A percentile compares a stretch with the other conserved stretches of the same genome.
Conservation (phyloP, 2,113 vertebrate genomes). For the Stigmatopora argus region DNA sequence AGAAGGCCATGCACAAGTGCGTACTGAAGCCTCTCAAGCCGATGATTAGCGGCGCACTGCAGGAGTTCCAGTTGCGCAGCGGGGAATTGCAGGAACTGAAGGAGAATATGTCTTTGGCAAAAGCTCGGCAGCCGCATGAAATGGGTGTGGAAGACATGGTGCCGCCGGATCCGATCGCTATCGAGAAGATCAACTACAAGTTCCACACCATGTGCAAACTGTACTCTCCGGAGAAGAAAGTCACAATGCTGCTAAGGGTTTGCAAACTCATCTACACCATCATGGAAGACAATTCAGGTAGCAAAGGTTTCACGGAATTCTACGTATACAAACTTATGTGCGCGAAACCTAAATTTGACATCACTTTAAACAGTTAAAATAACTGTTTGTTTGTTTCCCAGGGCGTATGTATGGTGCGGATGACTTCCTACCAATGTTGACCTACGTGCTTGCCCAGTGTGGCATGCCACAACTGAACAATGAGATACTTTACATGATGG, state of each 20-base stretch:
- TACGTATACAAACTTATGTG: neutral
- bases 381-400: slow-evolving; percentile 11
- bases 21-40: slow-evolving; percentile 84
- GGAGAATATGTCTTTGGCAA: slow-evolving; percentile 84
- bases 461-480: slow-evolving; percentile 89
- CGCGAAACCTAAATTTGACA: too few species aligned
- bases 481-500: slow-evolving; percentile 97
- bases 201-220: slow-evolving; percentile 88
- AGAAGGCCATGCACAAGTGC: slow-evolving; percentile 95
- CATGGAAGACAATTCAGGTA: slow-evolving; percentile 95
- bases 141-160: slow-evolving; percentile 80
- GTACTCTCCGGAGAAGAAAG: slow-evolving; percentile 94
- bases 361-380: neutral
- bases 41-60: slow-evolving; percentile 76
- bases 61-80: slow-evolving; percentile 71
- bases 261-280: slow-evolving; percentile 93
- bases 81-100: slow-evolving; percentile 84
- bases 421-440: slow-evolving; percentile 92
- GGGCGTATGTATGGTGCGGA: slow-evolving; percentile 77
- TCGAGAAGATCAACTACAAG: slow-evolving; percentile 91
- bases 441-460: slow-evolving; percentile 87
- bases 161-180: slow-evolving; percentile 79
- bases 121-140: slow-evolving; percentile 81
- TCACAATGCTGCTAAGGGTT: slow-evolving; percentile 80
- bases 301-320: neutral